phyloP scores from a whole-genome alignment of 37 sponge, comb jelly and placozoan genomes.

The Ianthella basta region DNA sequence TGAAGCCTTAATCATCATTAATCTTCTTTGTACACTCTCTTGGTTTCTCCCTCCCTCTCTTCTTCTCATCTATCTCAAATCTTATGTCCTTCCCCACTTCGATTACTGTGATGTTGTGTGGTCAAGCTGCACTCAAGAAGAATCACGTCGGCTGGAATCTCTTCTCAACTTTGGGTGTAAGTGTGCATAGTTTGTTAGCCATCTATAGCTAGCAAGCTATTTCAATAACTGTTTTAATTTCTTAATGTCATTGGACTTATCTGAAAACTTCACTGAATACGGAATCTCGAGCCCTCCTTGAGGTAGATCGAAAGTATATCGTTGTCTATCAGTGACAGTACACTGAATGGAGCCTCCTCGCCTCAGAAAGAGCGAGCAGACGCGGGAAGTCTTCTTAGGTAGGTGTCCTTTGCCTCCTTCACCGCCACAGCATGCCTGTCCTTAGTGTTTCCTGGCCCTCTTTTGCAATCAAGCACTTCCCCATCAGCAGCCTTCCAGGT shows the following conservation, averaged over 20 bases:
- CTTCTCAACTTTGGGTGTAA: background rate
- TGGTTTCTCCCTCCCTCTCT: too few relatives aligned
- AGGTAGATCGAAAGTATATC: slow-evolving; percentile 32
- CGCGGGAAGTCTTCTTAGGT: slow-evolving; percentile 34
- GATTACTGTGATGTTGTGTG: too few relatives aligned
- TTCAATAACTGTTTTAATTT: slow-evolving; percentile 12
- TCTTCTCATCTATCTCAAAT: too few relatives aligned
- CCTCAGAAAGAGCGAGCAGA: slow-evolving; percentile 39
- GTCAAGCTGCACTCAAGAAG: too few relatives aligned
- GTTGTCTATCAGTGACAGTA: slow-evolving; percentile 28
- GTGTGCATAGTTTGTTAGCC: background rate
- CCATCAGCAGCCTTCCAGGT: slow-evolving; percentile 42
- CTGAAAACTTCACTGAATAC: slow-evolving; percentile 8
- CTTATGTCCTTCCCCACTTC: too few relatives aligned
- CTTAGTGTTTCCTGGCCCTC: slow-evolving; percentile 25
- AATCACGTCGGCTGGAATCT: too few relatives aligned
- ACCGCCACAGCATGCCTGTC: slow-evolving; percentile 49
- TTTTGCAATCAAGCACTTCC: slow-evolving; percentile 33
- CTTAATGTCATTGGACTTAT: background rate
- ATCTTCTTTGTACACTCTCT: too few relatives aligned
- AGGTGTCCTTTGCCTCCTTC: slow-evolving; percentile 17
- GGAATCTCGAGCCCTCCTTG: slow-evolving; percentile 39
- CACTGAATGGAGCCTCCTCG: slow-evolving; percentile 37
- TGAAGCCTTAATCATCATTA: too few relatives aligned
- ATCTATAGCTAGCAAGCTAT: background rate